Conservation (phyloP, 2,113 vertebrate genomes). For the Origma solitaria region DNA sequence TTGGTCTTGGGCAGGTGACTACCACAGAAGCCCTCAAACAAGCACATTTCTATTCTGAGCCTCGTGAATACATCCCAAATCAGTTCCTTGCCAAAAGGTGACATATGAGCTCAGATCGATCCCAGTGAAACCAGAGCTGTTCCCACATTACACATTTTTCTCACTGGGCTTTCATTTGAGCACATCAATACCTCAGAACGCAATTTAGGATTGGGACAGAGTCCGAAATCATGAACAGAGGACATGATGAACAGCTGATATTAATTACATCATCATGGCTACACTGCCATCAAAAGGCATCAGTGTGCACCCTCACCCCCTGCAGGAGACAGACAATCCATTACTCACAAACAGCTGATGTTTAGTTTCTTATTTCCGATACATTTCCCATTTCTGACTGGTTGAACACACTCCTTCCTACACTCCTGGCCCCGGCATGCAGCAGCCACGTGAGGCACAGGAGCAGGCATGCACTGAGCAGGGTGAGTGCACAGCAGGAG, state of each 20-base stretch:
- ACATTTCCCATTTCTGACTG: background rate
- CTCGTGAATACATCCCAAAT: background rate
- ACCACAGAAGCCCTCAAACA: background rate
- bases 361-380: background rate
- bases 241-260: background rate
- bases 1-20: background rate
- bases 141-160: background rate
- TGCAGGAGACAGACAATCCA: background rate
- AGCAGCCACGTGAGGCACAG: background rate
- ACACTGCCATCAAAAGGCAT: background rate
- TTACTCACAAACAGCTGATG: background rate
- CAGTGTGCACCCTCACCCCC: background rate
- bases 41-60: background rate
- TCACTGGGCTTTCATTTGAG: background rate
- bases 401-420: background rate
- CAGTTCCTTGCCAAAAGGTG: background rate
- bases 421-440: background rate
- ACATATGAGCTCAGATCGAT: background rate
- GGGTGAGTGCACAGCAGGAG: background rate
- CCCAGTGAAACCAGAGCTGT: background rate
- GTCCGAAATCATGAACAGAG: background rate
- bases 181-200: background rate
- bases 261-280: background rate
- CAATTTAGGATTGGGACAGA: background rate
- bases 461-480: background rate